Evolutionary conservation across 2,113 vertebrate species (phyloP), one percentile per base, ranked within the genome.

Genomic region (Ascaphus truei): DNA sequence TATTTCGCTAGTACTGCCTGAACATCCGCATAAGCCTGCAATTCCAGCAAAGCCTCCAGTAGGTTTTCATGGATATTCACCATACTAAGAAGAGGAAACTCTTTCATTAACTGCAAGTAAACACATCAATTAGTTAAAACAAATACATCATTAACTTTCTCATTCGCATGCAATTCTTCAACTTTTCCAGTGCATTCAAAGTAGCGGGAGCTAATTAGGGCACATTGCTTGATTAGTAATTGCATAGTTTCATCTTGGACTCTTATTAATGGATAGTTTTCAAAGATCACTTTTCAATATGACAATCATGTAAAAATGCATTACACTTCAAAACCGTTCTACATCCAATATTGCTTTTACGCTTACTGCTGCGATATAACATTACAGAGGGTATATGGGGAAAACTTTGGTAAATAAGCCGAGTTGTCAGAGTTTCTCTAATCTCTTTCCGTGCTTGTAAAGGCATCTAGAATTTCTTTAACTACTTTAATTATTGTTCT

Each of bases 11-110:
- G 85, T 66, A 99, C 96, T 79, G 96, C 97, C 85, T 99, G 97
- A 60, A 98, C 96, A 84, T 99, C 97, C 74, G 96, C 96, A 9
- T 99, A 99, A 20, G 97, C 96, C 76, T 99, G 97, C 57, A 99
- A 86, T 80, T 99, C 96, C 84, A 99, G 84, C 73, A 99, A 92
- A 3, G 96, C 93, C 83, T 99, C 97, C 58, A 99, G 80, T 37
- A 99, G 93, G 81, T 99, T 99, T 86, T 99, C 97, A 37, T 99
- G 97, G 84, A 99, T 98, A 85, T 98, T 99, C 89, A 99, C 87
- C 94, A 99, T 96, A 78, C 95, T 98, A 77, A 98, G 84, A 76
- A 96, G 90, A 57, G 96, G 95, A 83, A 98, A 99, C 78, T 99
- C 97, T 89, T 97, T 99, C 94, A 99, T 98, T 92, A 99, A 84